Evolutionary conservation across 2,113 vertebrate species (phyloP), one percentile per base, ranked within the genome.

Genomic region (Pelodiscus sinensis): DNA sequence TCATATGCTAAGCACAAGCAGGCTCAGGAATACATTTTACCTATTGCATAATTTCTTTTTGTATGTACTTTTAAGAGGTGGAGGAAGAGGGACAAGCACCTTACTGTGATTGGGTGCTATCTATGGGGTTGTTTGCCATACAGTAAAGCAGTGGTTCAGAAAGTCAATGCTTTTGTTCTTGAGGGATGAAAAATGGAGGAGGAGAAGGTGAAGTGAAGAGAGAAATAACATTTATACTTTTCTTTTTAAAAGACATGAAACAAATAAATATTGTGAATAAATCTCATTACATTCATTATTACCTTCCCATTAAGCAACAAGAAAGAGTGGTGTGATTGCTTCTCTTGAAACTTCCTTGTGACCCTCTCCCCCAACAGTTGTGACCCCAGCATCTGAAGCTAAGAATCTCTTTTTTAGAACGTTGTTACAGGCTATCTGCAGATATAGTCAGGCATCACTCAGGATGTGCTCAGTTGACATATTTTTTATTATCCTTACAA

Each of bases 71-170:
- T 4, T 15, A 7, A 12, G 51, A 21, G 55, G 22, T 15, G 9
- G 31, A 50, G 50, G 68, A 92, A 52, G 9, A 6, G 11, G n/a
- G 19, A 10, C 60, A 78, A 90, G 21, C 29, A 9, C 13, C 31
- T 75, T 87, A 50, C 3, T 84, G 51, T 81, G 62, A n/a, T 22
- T 1, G n/a, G 65, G 11, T 0, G 0, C 16, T 87, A 21, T 29
- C 3, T 15, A 35, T n/a, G n/a, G 62, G 62, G 62, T 9, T 68
- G 62, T 68, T 31, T 68, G 31, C 16, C 38, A 44, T 44, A 44
- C 38, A 44, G 5, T 44, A 44, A 44, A 44, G 52, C 52, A 54
- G 52, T 54, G 52, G 52, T 54, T 44, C 38, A 44, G 38, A 44
- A 44, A 44, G 65, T 31, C 65, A 71, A 11, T n/a, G 31, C 35